Evolutionary conservation across 2,113 vertebrate genomes (phyloP).

Genomic region (Cyprinodon brontotheroides): DNA sequence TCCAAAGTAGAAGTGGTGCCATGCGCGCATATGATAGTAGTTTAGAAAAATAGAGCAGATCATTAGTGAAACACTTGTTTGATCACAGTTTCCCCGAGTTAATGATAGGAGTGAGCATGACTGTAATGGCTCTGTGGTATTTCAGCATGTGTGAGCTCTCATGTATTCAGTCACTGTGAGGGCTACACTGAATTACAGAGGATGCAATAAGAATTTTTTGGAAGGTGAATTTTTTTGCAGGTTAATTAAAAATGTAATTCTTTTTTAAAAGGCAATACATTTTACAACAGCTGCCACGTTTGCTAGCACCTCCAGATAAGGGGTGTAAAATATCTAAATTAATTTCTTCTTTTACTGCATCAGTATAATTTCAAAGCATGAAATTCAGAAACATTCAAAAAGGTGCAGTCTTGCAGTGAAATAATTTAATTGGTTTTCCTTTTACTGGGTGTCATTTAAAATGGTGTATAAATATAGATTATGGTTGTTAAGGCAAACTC

Average conservation of each 20-base stretch:
- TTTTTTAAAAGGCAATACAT: background rate
- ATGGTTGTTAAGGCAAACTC: too few species aligned
- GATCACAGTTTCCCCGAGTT: constrained; percentile 66
- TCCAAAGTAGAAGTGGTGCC: constrained; percentile 25
- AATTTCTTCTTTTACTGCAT: background rate
- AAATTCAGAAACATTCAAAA: background rate
- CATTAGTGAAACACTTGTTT: constrained; percentile 70
- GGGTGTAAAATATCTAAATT: background rate
- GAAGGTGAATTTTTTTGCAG: constrained; percentile 15
- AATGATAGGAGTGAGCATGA: constrained; percentile 61
- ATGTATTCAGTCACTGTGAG: constrained; percentile 17
- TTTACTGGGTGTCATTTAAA: too few species aligned
- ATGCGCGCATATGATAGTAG: constrained; percentile 54
- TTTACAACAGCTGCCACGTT: background rate
- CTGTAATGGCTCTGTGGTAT: constrained; percentile 59
- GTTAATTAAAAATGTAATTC: background rate
- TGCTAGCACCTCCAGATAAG: background rate
- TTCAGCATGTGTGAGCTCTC: constrained; percentile 12
- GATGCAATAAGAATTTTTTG: constrained; percentile 19
- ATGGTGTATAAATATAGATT: too few species aligned
- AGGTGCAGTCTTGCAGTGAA: background rate
- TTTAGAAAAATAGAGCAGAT: constrained; percentile 53
- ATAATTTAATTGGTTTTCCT: background rate
- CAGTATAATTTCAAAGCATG: background rate
- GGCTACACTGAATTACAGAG: constrained; percentile 15